These are phyloP conservation scores for Mirounga angustirostris DNA, from an alignment of 2,113 vertebrate genomes.

Conservation along the genomic window DNA sequence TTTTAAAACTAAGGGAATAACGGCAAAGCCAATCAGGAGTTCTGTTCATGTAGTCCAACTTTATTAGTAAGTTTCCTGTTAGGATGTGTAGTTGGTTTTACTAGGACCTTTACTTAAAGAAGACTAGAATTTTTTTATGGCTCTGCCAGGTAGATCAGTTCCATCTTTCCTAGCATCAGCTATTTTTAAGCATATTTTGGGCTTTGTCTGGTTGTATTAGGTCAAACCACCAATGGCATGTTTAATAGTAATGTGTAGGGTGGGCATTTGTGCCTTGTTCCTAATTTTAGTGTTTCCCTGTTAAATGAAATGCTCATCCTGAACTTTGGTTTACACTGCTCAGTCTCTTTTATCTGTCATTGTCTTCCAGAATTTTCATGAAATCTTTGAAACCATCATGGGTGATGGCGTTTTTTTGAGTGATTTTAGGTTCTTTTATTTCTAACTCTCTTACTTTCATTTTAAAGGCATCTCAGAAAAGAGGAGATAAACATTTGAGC, in stretches of 20 bases:
- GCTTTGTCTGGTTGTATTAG: neutral
- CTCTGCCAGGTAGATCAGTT: neutral
- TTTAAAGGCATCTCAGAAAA: slow-evolving; percentile 44
- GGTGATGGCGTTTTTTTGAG: neutral
- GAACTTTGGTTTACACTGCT: neutral
- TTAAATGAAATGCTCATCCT: neutral
- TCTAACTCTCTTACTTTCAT: neutral
- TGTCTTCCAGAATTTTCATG: neutral
- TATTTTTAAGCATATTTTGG: neutral
- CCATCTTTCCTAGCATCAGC: neutral
- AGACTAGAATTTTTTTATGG: neutral
- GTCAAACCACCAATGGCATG: neutral
- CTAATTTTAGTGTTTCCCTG: neutral
- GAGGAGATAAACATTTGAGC: neutral
- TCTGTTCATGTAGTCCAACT: neutral
- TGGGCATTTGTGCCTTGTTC: neutral
- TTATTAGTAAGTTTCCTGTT: neutral
- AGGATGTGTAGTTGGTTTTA: neutral
- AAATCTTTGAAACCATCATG: neutral
- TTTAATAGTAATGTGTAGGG: neutral
- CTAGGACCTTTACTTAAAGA: neutral
- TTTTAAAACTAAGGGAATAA: neutral
- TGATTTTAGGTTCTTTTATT: slow-evolving; percentile 52
- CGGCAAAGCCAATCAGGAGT: neutral
- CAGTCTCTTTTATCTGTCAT: neutral